Evolutionary conservation across 37 sponge, comb jelly and placozoan genomes (phyloP), one percentile per base, ranked within the genome.

Genomic region (Amphimedon queenslandica): DNA sequence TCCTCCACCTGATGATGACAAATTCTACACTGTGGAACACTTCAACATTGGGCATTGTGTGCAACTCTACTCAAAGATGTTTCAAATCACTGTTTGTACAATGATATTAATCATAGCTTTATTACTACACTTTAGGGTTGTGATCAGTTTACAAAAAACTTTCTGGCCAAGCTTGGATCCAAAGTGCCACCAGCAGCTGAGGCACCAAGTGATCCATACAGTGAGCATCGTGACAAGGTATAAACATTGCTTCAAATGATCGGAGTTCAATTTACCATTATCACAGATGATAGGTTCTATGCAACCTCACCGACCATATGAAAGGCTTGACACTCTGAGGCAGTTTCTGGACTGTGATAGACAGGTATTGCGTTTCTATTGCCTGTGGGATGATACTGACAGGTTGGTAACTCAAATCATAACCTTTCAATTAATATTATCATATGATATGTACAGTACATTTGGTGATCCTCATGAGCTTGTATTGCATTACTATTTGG

Each of bases 271-370:
- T n/a, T 60, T 25, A 6, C 42, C 20, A 1, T 30, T 40, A n/a
- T n/a, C 20, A 13, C 66, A 94, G 88, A 21, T 76, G 64, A 28
- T 43, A 33, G 98, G 70, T 18, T 53, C 89, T 42, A 97, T 97
- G 99, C 99, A 97, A 82, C 99, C 99, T 30, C 74, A 87, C 31
- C 69, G 99, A 16, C 99, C 99, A 11, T 97, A 94, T 74, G 95
- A 97, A 83, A 91, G 80, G 70, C 31, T 80, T 29, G 96, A 95
- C 81, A 92, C 87, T 16, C 83, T 95, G 35, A 69, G 53, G 32
- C 99, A 97, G 79, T 97, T 94, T 81, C 83, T 97, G 70, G 95
- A 94, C 31, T 63, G 91, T 67, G 99, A 97, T 71, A 67, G 95
- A 55, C 83, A 94, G 30, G 99, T 97, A 13, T 85, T 97, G 21